Evolutionary conservation across 2,888 invertebrate genomes (phyloP).

Genomic region (Amphiduros pacificus): DNA sequence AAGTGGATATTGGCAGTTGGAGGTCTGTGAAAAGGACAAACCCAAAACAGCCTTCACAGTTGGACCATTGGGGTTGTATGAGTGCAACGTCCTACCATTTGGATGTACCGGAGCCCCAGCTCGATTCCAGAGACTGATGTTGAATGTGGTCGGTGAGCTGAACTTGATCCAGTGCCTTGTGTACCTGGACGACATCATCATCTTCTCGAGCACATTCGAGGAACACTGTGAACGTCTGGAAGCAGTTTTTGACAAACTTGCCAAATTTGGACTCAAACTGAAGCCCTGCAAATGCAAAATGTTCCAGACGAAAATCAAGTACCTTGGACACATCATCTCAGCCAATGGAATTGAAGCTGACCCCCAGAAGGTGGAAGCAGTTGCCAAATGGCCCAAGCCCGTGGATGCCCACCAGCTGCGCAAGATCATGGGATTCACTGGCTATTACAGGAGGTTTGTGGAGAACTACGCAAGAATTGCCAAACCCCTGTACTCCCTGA

Average conservation of each 20-base stretch:
- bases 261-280: slow-evolving; percentile 21
- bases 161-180: background rate
- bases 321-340: slow-evolving; percentile 13
- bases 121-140: background rate
- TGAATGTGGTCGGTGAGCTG: slow-evolving; percentile 5
- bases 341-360: slow-evolving; percentile 1
- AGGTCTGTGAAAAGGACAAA: background rate
- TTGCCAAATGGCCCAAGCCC: background rate
- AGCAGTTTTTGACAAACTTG: slow-evolving; percentile 19
- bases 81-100: background rate
- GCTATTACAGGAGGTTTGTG: slow-evolving; percentile 8
- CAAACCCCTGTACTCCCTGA: slow-evolving; percentile 6
- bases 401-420: background rate
- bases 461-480: slow-evolving; percentile 13
- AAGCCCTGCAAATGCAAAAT: slow-evolving; percentile 18
- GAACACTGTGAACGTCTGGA: slow-evolving; percentile 24
- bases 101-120: background rate
- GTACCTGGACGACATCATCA: slow-evolving; percentile 32
- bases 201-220: slow-evolving; percentile 22
- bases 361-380: background rate
- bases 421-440: slow-evolving; percentile 6
- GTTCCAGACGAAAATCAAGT: background rate
- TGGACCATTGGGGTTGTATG: background rate
- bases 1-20: background rate
- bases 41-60: background rate